Base-by-base conservation (phyloP, 23 tunicate genomes). In the Styela plicata region DNA sequence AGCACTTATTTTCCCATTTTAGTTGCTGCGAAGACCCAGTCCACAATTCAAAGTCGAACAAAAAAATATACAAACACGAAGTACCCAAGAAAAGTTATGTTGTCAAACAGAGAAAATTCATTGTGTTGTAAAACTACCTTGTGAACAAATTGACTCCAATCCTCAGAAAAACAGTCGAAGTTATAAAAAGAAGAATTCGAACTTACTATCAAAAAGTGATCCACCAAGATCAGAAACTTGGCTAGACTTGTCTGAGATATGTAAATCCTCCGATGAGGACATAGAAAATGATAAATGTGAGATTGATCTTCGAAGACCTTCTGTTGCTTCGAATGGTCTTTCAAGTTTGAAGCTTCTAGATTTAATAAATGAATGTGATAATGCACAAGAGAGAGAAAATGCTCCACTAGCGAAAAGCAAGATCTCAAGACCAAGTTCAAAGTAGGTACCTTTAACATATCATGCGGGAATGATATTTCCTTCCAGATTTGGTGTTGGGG, bases 121-220 rank as follows among this genome's bases (percentile, higher is more conserved):
- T 18, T 76, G 81, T 29, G 66, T 76, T 10, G 81, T 76, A n/a
- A 76, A 76, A 44, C 66, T 76, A 20, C 81, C 81, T 17, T 33
- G 66, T 44, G 81, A 76, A 25, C 1, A 52, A 2, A 44, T 21
- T 53, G 21, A 17, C 37, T 71, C 77, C 35, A 30, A 31, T 36
- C 22, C 22, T 24, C 71, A 67, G 71, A 25, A 29, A 1, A 24
- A n/a, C 0, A 26, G 44, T 27, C 26, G 17, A 53, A 35, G 16
- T 31, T 0, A 1, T 16, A 21, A 22, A 2, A 24, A 23, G 17
- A 34, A 22, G 44, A 24, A 73, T 31, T 24, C 25, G 17, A 13
- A 36, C 13, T 25, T 24, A 0, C 66, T 21, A 0, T 21, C 64
- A 24, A 76, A 44, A 76, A 33, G 63, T 24, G 37, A 29, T 21